These are phyloP conservation scores for Shargacucullia verbasci DNA, from an alignment of 2,888 invertebrate genomes.

Conservation along the genomic window DNA sequence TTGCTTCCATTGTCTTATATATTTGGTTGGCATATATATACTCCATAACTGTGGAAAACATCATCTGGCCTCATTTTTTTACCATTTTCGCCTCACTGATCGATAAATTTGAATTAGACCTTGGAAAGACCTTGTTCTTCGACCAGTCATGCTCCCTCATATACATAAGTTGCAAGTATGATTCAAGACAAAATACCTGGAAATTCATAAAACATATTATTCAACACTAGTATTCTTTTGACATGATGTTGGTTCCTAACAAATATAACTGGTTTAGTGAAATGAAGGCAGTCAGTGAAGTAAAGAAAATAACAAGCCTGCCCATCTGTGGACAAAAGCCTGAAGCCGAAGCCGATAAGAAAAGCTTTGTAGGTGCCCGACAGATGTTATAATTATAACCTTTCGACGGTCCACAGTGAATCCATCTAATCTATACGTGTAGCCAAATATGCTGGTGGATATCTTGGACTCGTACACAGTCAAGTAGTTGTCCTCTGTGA, in stretches of 20 bases:
- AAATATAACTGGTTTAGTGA: no score
- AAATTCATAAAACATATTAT: slow-evolving; percentile 2
- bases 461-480: slow-evolving; percentile 74
- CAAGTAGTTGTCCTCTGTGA: slow-evolving; percentile 69
- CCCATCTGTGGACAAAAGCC: no score
- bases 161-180: slow-evolving; percentile 69
- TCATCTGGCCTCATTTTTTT: background rate
- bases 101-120: slow-evolving; percentile 4
- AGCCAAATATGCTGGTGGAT: slow-evolving; percentile 77
- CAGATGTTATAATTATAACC: slow-evolving; percentile 40
- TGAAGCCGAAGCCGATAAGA: no score
- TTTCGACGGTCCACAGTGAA: slow-evolving; percentile 49
- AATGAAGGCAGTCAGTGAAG: no score
- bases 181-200: slow-evolving; percentile 72
- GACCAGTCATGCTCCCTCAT: slow-evolving; percentile 69
- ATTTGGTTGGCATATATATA: no score
- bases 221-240: no score
- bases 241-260: no score
- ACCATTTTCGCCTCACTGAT: slow-evolving; percentile 1
- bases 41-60: no score
- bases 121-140: slow-evolving; percentile 3
- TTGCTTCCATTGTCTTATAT: no score
- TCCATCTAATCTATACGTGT: slow-evolving; percentile 67
- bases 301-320: no score
- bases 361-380: no score